phyloP scores from a whole-genome alignment of 2,113 vertebrate genomes.

The Ageneiosus marmoratus region DNA sequence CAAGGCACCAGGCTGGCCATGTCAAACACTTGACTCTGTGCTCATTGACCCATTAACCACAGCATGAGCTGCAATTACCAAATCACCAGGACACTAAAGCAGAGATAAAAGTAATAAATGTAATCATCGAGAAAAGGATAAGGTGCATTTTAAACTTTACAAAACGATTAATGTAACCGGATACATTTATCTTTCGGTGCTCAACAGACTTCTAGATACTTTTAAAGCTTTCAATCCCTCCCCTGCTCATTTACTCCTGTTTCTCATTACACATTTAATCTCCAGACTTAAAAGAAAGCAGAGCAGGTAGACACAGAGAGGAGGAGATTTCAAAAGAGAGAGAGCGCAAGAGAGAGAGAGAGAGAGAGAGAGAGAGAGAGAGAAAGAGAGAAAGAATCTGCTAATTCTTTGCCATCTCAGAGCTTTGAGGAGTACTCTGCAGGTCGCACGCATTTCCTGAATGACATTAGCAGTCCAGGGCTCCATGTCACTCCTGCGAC shows the following conservation, averaged over 20 bases:
- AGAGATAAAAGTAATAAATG: background rate
- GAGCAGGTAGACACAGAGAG: background rate
- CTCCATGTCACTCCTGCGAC: constrained; percentile 68
- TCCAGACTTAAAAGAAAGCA: constrained; percentile 30
- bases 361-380: background rate
- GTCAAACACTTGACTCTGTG: background rate
- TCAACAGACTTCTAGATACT: background rate
- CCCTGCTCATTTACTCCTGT: constrained; percentile 18
- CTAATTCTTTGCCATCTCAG: constrained; percentile 63
- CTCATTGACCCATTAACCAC: background rate
- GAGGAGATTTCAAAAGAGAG: too few species aligned
- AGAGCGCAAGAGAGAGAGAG: too few species aligned
- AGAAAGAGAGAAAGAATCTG: constrained; percentile 45
- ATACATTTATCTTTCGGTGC: background rate
- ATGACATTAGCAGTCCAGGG: constrained; percentile 58
- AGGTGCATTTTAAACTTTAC: constrained; percentile 8
- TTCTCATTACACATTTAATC: constrained; percentile 41
- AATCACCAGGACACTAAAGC: background rate
- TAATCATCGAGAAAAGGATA: background rate
- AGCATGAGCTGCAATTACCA: background rate
- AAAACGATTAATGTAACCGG: constrained; percentile 15
- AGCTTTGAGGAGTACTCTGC: constrained; percentile 60
- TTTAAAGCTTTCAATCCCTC: constrained; percentile 2
- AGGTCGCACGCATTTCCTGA: constrained; percentile 68
- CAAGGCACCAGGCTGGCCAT: background rate